Conservation (phyloP, 2,888 invertebrate genomes). For the Colostygia pectinataria region DNA sequence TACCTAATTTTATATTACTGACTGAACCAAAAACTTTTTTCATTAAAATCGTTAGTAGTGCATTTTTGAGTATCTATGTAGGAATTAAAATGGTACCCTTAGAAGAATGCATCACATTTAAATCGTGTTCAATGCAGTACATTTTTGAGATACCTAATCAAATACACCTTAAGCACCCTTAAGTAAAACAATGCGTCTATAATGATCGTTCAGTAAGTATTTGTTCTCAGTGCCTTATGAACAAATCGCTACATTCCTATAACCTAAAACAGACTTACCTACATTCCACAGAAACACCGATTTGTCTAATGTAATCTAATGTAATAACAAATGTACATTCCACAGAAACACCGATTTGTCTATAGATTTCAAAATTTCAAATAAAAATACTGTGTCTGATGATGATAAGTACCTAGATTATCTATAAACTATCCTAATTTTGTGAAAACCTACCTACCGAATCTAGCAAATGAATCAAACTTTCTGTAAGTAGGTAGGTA, state of each 20-base stretch:
- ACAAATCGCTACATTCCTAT: constrained; percentile 75
- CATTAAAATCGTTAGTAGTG: too few species aligned
- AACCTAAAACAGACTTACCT: constrained; percentile 14
- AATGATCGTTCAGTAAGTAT: constrained; percentile 69
- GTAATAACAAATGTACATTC: constrained; percentile 55
- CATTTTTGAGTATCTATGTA: too few species aligned
- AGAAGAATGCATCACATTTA: too few species aligned
- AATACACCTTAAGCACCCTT: too few species aligned
- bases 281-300: constrained; percentile 55
- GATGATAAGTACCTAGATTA: constrained; percentile 7
- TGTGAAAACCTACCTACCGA: constrained; percentile 1
- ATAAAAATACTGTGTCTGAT: too few species aligned
- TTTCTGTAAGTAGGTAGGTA: constrained; percentile 37
- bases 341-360: constrained; percentile 39
- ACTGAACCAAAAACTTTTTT: background rate
- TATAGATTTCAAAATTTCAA: constrained; percentile 19
- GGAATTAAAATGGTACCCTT: too few species aligned
- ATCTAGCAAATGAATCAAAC: too few species aligned
- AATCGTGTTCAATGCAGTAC: too few species aligned
- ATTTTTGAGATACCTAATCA: too few species aligned
- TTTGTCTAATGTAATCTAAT: too few species aligned
- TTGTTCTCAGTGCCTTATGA: constrained; percentile 82
- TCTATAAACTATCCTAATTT: background rate
- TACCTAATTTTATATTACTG: too few species aligned
- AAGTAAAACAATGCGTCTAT: constrained; percentile 18